These are phyloP conservation scores for Pampusana beccarii DNA, from an alignment of 2,113 vertebrate genomes.

Conservation along the genomic window DNA sequence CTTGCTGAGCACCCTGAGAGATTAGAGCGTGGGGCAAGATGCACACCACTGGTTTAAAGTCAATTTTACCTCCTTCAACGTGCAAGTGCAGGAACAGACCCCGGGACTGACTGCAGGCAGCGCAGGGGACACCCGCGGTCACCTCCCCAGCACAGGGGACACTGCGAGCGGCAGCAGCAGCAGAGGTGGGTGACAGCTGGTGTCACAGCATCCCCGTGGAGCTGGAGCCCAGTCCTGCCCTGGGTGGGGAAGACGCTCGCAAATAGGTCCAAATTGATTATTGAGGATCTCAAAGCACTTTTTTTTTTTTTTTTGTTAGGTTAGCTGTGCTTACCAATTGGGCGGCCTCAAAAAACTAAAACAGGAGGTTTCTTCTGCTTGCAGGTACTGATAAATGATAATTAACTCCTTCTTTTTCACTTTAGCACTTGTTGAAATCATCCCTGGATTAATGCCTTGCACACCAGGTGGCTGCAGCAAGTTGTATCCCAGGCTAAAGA, in stretches of 20 bases:
- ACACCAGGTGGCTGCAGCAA: rapidly evolving
- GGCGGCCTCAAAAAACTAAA: background rate
- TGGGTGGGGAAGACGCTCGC: background rate
- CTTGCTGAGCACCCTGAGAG: background rate
- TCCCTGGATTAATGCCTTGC: background rate
- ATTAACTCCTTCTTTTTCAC: background rate
- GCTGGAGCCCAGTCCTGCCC: no score
- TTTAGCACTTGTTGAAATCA: background rate
- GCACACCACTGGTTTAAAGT: background rate
- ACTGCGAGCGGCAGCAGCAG: no score
- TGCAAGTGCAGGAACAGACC: background rate
- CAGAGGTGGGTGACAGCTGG: background rate
- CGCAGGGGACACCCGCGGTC: rapidly evolving
- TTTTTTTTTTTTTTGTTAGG: background rate
- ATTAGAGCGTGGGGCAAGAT: background rate
- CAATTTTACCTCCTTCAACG: background rate
- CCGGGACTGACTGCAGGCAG: background rate
- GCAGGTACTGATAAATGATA: background rate
- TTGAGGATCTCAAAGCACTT: background rate
- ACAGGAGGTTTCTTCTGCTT: background rate
- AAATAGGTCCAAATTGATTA: background rate
- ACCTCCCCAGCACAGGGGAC: background rate
- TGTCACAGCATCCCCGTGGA: background rate
- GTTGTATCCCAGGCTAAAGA: background rate
- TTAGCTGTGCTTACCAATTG: background rate